Evolutionary conservation across 2,797 vertebrate species (phyloP).

Genomic region (Austrolebias charrua): DNA sequence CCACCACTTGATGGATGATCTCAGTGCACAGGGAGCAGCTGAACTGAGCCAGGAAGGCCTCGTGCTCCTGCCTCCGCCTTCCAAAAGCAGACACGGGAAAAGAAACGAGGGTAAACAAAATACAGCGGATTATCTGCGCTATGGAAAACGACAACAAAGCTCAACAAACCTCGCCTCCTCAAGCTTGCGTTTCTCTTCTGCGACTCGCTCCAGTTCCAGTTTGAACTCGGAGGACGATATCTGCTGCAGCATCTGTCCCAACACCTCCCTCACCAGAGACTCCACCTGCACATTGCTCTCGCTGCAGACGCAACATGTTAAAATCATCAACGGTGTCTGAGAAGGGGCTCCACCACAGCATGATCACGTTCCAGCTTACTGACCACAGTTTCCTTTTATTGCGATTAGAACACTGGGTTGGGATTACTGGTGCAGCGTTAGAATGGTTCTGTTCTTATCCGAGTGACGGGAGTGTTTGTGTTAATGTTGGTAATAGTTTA

Average conservation of each 20-base stretch:
- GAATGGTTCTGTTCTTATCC: too few relatives aligned
- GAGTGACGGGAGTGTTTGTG: too few relatives aligned
- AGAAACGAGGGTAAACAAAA: background rate
- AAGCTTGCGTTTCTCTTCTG: constrained; percentile 81
- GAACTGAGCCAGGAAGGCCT: constrained; percentile 79
- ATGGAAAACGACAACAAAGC: too few relatives aligned
- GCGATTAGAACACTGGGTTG: too few relatives aligned
- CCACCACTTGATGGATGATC: constrained; percentile 82
- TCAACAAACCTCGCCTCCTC: constrained; percentile 85
- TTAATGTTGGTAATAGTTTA: too few relatives aligned
- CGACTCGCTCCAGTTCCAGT: constrained; percentile 75
- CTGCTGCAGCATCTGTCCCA: constrained; percentile 77
- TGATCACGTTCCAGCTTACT: constrained; percentile 21
- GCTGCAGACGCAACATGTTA: constrained; percentile 63
- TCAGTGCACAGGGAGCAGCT: constrained; percentile 81
- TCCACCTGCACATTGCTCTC: constrained; percentile 77
- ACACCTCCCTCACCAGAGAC: constrained; percentile 77
- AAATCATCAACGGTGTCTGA: background rate
- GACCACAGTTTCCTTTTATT: too few relatives aligned
- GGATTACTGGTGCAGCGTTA: too few relatives aligned
- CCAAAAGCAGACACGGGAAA: background rate
- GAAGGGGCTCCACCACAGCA: background rate
- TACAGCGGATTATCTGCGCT: too few relatives aligned
- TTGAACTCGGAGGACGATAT: constrained; percentile 71
- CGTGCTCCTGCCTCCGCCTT: constrained; percentile 85